Evolutionary conservation across 2,888 invertebrate species (phyloP).

Genomic region (Drosophila nr. perissopoda): DNA sequence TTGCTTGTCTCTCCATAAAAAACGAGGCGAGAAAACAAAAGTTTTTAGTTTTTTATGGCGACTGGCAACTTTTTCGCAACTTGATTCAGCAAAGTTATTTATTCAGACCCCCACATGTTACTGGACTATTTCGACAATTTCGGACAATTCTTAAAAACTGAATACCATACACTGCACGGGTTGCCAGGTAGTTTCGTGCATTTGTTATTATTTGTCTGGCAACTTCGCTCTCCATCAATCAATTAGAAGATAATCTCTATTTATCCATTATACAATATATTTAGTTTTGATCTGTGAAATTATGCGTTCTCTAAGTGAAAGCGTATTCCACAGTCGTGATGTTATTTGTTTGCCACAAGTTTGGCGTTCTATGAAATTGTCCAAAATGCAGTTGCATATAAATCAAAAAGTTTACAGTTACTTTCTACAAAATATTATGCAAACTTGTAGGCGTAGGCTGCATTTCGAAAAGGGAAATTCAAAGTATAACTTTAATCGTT

Average conservation of each 20-base stretch:
- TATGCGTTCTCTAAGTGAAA: background rate
- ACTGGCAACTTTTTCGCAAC: constrained; percentile 66
- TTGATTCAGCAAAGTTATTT: constrained; percentile 63
- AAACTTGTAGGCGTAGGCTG: constrained; percentile 44
- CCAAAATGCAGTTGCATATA: constrained; percentile 67
- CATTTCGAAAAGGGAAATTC: constrained; percentile 5
- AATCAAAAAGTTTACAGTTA: constrained; percentile 62
- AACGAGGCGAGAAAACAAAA: constrained; percentile 75
- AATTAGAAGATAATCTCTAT: background rate
- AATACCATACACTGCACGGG: background rate
- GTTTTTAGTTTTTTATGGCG: constrained; percentile 65
- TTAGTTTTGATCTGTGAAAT: background rate
- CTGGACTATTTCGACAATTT: constrained; percentile 41
- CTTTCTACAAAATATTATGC: constrained; percentile 42
- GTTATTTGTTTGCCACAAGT: constrained; percentile 40
- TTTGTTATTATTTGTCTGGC: no score
- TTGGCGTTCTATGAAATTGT: constrained; percentile 56
- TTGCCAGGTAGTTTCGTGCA: background rate
- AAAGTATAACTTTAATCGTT: background rate
- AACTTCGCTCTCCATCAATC: background rate
- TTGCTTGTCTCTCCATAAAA: constrained; percentile 67
- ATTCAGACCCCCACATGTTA: constrained; percentile 33
- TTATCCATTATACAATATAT: background rate
- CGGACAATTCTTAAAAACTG: constrained; percentile 18
- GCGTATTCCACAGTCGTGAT: constrained; percentile 10